Evolutionary conservation across 1,140 invertebrate species (phyloP).

Genomic region (Diorhabda elongata): DNA sequence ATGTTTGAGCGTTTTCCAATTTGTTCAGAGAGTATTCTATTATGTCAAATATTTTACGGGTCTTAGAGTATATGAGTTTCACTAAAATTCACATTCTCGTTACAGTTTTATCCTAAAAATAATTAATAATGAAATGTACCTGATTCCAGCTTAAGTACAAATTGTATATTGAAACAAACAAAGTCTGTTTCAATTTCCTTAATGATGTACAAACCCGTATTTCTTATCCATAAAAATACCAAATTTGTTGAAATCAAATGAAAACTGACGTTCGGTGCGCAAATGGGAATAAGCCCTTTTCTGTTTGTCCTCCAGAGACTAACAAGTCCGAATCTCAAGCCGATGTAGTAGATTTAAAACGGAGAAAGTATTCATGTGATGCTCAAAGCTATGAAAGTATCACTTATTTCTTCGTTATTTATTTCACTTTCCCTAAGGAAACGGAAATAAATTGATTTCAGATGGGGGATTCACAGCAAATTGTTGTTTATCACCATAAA

Average conservation of each 20-base stretch:
- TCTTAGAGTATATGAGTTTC: too few species aligned
- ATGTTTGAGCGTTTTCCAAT: too few species aligned
- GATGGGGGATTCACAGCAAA: not conserved
- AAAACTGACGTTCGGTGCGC: not conserved
- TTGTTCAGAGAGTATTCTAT: too few species aligned
- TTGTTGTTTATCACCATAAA: not conserved
- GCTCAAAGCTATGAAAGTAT: conserved; percentile 2
- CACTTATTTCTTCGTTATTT: conserved; percentile 2
- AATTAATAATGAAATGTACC: too few species aligned
- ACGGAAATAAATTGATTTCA: not conserved
- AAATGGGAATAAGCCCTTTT: conserved; percentile 2
- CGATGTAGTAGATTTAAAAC: conserved; percentile 1
- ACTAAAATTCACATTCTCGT: too few species aligned
- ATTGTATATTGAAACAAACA: too few species aligned
- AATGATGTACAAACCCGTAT: not conserved
- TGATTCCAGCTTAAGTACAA: too few species aligned
- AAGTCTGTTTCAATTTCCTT: too few species aligned
- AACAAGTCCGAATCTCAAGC: not conserved
- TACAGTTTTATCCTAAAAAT: too few species aligned
- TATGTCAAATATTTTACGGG: too few species aligned
- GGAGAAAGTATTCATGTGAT: conserved; percentile 2
- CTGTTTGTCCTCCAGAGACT: not conserved
- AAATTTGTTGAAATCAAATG: not conserved
- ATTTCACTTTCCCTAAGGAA: not conserved
- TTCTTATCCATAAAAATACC: not conserved